phyloP scores from a whole-genome alignment of 2,113 vertebrate genomes.

The Sander lucioperca region DNA sequence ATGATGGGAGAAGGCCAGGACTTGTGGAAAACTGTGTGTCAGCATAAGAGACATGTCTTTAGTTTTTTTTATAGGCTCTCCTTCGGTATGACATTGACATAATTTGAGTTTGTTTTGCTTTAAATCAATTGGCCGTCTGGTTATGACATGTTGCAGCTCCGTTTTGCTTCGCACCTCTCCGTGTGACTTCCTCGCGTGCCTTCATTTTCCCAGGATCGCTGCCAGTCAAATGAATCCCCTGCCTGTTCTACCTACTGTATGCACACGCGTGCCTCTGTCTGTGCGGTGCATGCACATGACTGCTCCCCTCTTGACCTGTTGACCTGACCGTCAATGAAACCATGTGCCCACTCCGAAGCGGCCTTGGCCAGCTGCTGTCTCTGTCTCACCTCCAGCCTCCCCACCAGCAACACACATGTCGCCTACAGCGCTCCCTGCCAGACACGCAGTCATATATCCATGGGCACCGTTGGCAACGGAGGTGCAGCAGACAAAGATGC shows the following conservation, averaged over 20 bases:
- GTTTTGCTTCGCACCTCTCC: slow-evolving; percentile 40
- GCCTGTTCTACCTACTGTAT: not conserved
- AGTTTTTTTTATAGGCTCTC: not conserved
- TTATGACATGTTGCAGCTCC: slow-evolving; percentile 8
- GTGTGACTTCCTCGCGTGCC: slow-evolving; percentile 3
- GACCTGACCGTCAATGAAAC: slow-evolving; percentile 46
- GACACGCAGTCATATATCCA: slow-evolving; percentile 35
- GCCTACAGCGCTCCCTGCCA: slow-evolving; percentile 26
- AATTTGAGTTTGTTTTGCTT: not conserved
- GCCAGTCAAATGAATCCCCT: slow-evolving; percentile 19
- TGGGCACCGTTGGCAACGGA: slow-evolving; percentile 16
- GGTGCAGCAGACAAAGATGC: not conserved
- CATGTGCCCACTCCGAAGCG: slow-evolving; percentile 24
- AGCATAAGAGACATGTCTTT: not conserved
- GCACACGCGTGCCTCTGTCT: not conserved
- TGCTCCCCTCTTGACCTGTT: slow-evolving; percentile 39
- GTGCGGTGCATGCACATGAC: slow-evolving; percentile 3
- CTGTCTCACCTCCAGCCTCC: slow-evolving; percentile 52
- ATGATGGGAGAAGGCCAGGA: not conserved
- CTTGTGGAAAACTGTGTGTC: not conserved
- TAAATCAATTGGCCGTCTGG: not conserved
- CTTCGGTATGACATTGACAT: not conserved
- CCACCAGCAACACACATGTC: slow-evolving; percentile 43
- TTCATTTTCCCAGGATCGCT: slow-evolving; percentile 26
- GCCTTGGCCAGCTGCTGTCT: slow-evolving; percentile 36